Conservation (phyloP, 2,113 vertebrate genomes). For the Motacilla tschutschensis region DNA sequence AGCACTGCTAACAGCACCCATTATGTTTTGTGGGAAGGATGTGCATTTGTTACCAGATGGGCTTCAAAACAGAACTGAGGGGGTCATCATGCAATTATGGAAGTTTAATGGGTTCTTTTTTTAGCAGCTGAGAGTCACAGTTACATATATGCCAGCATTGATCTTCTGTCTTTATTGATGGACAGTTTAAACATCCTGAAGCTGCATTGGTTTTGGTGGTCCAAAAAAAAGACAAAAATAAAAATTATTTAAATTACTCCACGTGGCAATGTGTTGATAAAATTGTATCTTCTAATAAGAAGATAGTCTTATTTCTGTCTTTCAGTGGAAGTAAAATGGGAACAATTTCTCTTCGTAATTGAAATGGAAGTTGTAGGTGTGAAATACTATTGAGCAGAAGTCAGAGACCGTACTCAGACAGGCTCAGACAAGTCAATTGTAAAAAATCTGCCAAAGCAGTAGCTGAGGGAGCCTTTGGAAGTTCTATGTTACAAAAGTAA, state of each 20-base stretch:
- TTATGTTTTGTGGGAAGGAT: rapidly evolving
- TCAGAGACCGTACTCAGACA: neutral
- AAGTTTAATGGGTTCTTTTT: neutral
- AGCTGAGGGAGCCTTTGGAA: neutral
- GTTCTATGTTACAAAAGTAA: neutral
- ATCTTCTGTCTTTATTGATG: neutral
- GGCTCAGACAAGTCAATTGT: neutral
- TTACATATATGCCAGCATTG: neutral
- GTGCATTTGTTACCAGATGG: neutral
- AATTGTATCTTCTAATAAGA: neutral
- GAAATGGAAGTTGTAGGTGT: neutral
- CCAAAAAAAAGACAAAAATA: neutral
- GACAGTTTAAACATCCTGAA: neutral
- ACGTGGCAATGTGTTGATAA: neutral
- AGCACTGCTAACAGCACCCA: neutral
- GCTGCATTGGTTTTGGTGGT: neutral
- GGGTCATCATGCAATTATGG: rapidly evolving
- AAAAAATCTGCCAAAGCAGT: neutral
- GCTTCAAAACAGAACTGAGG: neutral
- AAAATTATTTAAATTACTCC: neutral
- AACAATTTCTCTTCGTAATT: neutral
- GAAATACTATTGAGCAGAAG: neutral
- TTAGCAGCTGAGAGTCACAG: neutral
- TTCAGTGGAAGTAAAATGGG: neutral
- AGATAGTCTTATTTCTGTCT: neutral